These are phyloP conservation scores for Drosophila parabipectinata DNA, from an alignment of 1,140 invertebrate species.

Conservation along the genomic window DNA sequence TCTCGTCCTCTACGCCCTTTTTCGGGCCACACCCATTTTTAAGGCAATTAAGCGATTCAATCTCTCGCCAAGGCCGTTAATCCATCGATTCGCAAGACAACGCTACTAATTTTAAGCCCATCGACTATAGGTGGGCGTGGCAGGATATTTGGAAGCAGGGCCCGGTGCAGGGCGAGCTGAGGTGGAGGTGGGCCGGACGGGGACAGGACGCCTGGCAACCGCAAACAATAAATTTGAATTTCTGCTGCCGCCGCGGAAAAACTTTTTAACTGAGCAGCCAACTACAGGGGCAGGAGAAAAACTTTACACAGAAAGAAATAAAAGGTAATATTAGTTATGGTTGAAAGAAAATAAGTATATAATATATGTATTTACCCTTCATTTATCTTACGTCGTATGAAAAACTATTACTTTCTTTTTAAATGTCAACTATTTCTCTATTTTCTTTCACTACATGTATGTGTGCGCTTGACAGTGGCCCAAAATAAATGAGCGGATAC, in stretches of 20 bases:
- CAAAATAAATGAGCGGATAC: slow-evolving; percentile 79
- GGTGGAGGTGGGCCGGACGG: not conserved
- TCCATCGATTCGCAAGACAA: slow-evolving; percentile 69
- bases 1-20: not conserved
- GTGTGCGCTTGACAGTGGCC: slow-evolving; percentile 67
- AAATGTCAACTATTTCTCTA: not conserved
- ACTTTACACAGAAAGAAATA: slow-evolving; percentile 6
- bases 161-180: not conserved
- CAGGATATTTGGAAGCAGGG: not conserved
- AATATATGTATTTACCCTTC: too few relatives aligned
- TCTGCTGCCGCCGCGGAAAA: slow-evolving; percentile 59
- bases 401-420: not conserved
- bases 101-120: slow-evolving; percentile 68
- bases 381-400: not conserved
- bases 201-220: slow-evolving; percentile 44
- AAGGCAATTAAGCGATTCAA: slow-evolving; percentile 76
- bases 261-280: slow-evolving; percentile 68
- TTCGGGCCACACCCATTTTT: slow-evolving; percentile 55
- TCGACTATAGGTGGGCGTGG: slow-evolving; percentile 39
- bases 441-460: slow-evolving; percentile 22
- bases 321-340: too few relatives aligned
- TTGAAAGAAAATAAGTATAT: not conserved
- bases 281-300: slow-evolving; percentile 45
- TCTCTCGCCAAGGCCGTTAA: slow-evolving; percentile 62
- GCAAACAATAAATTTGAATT: slow-evolving; percentile 83